A percentile compares a stretch with the other conserved stretches of the same genome.
These are phyloP conservation scores for Micoletzkya japonica DNA, from an alignment of 2,888 invertebrate species.

Conservation along the genomic window DNA sequence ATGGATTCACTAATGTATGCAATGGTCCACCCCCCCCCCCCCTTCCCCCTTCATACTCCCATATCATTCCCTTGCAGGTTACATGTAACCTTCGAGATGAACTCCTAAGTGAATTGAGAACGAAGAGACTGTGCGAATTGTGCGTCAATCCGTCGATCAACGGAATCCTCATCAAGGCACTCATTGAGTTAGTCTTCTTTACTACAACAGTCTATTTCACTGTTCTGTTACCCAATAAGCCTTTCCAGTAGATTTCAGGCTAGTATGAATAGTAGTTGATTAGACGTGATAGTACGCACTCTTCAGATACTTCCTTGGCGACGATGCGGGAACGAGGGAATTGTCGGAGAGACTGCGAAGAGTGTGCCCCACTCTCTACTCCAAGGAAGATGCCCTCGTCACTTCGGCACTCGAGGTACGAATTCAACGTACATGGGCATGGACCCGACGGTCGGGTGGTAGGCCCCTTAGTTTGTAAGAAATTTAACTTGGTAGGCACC, in stretches of 20 bases:
- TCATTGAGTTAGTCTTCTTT: slow-evolving; percentile 39
- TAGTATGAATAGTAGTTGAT: too few species aligned
- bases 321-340: slow-evolving; percentile 90
- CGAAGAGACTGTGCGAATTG: background rate
- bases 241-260: background rate
- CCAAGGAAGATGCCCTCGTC: slow-evolving; percentile 47
- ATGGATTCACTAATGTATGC: slow-evolving; percentile 76
- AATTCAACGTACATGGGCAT: too few species aligned
- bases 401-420: slow-evolving; percentile 44
- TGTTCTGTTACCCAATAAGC: background rate
- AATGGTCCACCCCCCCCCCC: too few species aligned
- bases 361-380: slow-evolving; percentile 84
- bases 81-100: background rate
- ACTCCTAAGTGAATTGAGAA: slow-evolving; percentile 11
- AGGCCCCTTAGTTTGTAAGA: too few species aligned
- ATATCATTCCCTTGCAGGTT: slow-evolving; percentile 50
- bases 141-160: background rate
- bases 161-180: slow-evolving; percentile 38
- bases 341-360: slow-evolving; percentile 85
- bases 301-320: slow-evolving; percentile 85
- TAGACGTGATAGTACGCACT: too few species aligned
- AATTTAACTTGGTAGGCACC: too few species aligned
- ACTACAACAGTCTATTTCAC: background rate
- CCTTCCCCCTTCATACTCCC: too few species aligned
- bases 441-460: too few species aligned